These are phyloP conservation scores for Nothocercus julius DNA, from an alignment of 2,113 vertebrate genomes.

Conservation along the genomic window DNA sequence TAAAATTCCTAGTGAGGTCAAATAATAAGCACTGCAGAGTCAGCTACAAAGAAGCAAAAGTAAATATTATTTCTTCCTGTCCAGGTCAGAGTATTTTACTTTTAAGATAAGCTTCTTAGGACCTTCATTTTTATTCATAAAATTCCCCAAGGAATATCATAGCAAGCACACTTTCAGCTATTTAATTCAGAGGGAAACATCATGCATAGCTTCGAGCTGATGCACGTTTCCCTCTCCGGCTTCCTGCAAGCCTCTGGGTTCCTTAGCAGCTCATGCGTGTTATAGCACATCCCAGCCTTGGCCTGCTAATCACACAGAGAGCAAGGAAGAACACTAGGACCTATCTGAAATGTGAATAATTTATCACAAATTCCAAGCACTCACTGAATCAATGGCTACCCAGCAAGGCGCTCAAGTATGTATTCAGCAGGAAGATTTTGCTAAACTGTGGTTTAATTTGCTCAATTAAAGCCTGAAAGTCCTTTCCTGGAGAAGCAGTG, in stretches of 20 bases:
- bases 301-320: neutral
- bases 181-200: conserved; percentile 30
- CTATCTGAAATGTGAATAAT: neutral
- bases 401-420: neutral
- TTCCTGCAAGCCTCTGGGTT: conserved; percentile 30
- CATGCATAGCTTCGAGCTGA: conserved; percentile 53
- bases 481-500: neutral
- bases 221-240: conserved; percentile 31
- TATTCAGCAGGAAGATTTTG: neutral
- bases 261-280: conserved; percentile 5
- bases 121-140: conserved; percentile 18
- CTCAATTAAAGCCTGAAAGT: neutral
- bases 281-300: neutral
- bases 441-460: neutral
- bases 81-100: conserved; percentile 2
- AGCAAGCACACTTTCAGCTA: conserved; percentile 7
- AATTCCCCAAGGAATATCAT: conserved; percentile 11
- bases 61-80: conserved; percentile 51
- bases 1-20: neutral
- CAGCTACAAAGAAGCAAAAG: conserved; percentile 9
- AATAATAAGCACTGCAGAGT: neutral
- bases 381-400: neutral
- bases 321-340: neutral
- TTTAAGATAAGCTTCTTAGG: conserved; percentile 35
- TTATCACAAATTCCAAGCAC: neutral